Conservation (phyloP, 1,140 invertebrate genomes). For the Drosophila athabasca region DNA sequence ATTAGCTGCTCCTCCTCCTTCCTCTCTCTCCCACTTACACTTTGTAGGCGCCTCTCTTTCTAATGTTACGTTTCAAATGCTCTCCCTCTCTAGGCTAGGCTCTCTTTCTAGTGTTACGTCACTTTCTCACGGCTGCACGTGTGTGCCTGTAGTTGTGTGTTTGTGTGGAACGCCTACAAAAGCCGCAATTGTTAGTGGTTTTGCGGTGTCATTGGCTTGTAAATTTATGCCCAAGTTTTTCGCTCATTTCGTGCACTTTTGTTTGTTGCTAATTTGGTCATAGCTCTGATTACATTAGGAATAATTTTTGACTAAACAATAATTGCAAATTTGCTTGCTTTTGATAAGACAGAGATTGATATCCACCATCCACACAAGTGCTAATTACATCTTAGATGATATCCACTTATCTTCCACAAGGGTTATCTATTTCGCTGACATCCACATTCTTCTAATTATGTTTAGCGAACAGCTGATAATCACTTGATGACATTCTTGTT, state of each 20-base stretch:
- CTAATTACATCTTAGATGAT: too few species aligned
- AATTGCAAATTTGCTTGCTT: too few species aligned
- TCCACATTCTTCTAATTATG: constrained; percentile 10
- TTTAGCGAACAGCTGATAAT: constrained; percentile 14
- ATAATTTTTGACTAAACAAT: constrained; percentile 5
- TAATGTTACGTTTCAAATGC: constrained; percentile 1
- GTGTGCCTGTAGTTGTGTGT: constrained; percentile 40
- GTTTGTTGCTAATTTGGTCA: background rate
- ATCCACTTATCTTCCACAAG: too few species aligned
- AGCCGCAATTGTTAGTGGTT: constrained; percentile 26
- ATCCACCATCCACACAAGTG: too few species aligned
- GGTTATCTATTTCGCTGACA: too few species aligned
- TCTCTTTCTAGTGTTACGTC: constrained; percentile 77
- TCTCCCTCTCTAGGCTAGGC: constrained; percentile 27
- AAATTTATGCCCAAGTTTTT: constrained; percentile 58
- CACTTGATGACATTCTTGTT: constrained; percentile 35
- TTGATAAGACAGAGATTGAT: too few species aligned
- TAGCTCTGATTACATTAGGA: constrained; percentile 4
- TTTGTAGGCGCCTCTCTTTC: background rate
- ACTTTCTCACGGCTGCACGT: constrained; percentile 77
- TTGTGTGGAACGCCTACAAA: constrained; percentile 48
- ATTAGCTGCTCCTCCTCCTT: constrained; percentile 10
- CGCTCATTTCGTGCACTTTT: constrained; percentile 19
- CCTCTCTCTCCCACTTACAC: background rate
- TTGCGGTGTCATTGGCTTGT: constrained; percentile 64